These are phyloP conservation scores for Beroe ovata DNA, from an alignment of 37 sponge, comb jelly and placozoan genomes.

Conservation along the genomic window DNA sequence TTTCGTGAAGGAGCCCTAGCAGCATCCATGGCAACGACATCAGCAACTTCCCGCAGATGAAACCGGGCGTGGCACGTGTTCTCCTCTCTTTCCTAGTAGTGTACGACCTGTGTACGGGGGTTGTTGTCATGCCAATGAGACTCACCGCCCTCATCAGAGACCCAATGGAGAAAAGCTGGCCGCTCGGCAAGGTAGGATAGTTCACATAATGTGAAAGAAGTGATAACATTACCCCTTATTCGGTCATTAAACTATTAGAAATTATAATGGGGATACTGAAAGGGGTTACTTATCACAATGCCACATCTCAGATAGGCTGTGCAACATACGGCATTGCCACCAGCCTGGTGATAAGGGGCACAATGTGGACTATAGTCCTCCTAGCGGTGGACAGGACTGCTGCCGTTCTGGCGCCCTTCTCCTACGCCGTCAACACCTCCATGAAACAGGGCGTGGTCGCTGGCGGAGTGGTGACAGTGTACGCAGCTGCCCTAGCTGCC, in stretches of 20 bases:
- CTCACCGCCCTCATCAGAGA: constrained; percentile 33
- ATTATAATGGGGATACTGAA: too few relatives aligned
- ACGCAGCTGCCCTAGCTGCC: constrained; percentile 1
- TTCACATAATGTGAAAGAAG: too few relatives aligned
- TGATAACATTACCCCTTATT: too few relatives aligned
- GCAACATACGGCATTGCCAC: constrained; percentile 5
- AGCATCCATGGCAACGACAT: not conserved
- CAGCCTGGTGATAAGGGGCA: constrained; percentile 24
- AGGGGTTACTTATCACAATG: not conserved
- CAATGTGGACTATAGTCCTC: constrained; percentile 60
- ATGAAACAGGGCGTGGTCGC: not conserved
- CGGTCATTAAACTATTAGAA: too few relatives aligned
- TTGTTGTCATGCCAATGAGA: constrained; percentile 29
- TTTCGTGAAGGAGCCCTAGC: not conserved
- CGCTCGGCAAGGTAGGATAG: constrained; percentile 56
- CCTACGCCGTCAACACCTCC: not conserved
- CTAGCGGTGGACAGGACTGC: constrained; percentile 33
- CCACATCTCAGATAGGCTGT: constrained; percentile 28
- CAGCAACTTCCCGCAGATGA: not conserved
- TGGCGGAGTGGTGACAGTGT: not conserved
- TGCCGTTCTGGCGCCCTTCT: constrained; percentile 44
- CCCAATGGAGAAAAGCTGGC: constrained; percentile 3
- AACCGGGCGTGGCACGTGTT: constrained; percentile 2
- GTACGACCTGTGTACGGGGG: constrained; percentile 30
- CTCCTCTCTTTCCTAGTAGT: constrained; percentile 18